These are phyloP conservation scores for Clarias platycephalus DNA, from an alignment of 2,797 vertebrate genomes.

Conservation along the genomic window DNA sequence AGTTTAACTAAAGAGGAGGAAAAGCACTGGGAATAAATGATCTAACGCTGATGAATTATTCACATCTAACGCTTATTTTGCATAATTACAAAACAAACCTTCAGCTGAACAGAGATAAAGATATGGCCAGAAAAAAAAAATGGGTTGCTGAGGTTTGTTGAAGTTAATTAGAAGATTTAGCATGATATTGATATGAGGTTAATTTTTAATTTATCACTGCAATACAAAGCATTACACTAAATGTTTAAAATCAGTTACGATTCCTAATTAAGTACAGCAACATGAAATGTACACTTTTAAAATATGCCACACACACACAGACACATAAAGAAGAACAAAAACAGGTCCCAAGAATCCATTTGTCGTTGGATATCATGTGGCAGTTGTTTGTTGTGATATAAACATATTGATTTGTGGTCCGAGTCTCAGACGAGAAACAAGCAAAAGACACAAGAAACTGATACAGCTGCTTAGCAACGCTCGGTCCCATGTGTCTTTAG, in stretches of 20 bases:
- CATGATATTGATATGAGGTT: background rate
- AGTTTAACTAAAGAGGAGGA: slow-evolving; percentile 1
- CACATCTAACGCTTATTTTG: slow-evolving; percentile 10
- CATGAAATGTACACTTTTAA: background rate
- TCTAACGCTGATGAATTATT: slow-evolving; percentile 8
- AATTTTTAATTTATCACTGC: background rate
- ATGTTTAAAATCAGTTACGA: background rate
- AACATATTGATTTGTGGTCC: slow-evolving; percentile 18
- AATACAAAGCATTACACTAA: background rate
- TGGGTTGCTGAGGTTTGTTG: background rate
- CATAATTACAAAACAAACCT: slow-evolving; percentile 13
- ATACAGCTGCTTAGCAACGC: background rate
- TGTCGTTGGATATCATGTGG: background rate
- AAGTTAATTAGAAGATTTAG: background rate
- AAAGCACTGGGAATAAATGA: slow-evolving; percentile 11
- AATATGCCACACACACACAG: background rate
- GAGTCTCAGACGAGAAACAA: background rate
- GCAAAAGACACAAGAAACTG: background rate
- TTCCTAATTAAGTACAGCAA: background rate
- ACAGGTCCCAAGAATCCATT: background rate
- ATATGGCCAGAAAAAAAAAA: background rate
- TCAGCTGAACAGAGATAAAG: background rate
- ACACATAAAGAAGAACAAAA: background rate
- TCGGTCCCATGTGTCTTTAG: background rate
- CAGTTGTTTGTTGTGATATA: slow-evolving; percentile 17